Percentiles rank a stretch among this genome's conserved stretches.
Conservation (phyloP, 2,797 vertebrate species). For the Cossypha dichroa region DNA sequence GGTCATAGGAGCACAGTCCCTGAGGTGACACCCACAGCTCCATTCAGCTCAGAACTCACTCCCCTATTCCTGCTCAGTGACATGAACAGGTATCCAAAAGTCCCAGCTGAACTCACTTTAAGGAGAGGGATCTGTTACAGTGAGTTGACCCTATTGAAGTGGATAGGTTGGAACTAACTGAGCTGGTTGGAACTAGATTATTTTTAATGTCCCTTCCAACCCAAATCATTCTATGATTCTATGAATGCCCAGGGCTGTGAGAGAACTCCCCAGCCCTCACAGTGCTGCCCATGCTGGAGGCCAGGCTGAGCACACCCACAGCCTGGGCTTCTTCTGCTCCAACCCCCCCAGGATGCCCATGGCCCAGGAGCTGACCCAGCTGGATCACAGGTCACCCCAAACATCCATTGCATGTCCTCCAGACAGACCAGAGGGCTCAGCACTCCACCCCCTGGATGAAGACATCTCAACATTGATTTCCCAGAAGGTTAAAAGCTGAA, state of each 20-base stretch:
- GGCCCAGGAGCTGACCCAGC: background rate
- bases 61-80: background rate
- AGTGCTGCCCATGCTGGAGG: background rate
- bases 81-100: background rate
- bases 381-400: background rate
- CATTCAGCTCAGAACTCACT: background rate
- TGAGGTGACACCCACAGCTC: background rate
- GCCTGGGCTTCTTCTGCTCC: background rate
- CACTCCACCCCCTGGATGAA: background rate
- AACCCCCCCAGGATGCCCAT: background rate
- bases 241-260: background rate
- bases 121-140: background rate
- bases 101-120: background rate
- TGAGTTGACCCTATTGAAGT: rapidly evolving
- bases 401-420: rapidly evolving
- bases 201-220: background rate
- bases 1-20: background rate
- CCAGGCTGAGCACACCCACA: background rate
- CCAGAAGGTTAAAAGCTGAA: background rate
- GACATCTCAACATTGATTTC: background rate
- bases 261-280: background rate
- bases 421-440: background rate
- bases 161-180: background rate
- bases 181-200: background rate
- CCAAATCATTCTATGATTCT: background rate